These are phyloP conservation scores for Neoseiulus cucumeris DNA, from an alignment of 1,140 invertebrate genomes.

Conservation along the genomic window DNA sequence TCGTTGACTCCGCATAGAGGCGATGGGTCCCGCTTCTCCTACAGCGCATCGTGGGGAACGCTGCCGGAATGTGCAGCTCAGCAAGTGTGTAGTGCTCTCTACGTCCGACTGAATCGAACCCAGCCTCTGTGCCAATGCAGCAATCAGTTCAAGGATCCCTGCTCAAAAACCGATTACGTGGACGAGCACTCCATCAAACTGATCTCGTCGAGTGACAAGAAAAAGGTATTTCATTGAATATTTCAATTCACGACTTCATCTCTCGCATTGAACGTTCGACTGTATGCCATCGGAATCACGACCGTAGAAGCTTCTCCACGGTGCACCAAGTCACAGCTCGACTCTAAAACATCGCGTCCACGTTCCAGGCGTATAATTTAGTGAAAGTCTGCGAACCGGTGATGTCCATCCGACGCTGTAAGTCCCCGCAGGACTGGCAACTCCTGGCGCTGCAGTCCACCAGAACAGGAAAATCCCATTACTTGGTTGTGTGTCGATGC, in stretches of 20 bases:
- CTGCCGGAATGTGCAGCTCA: constrained; percentile 15
- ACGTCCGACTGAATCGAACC: constrained; percentile 71
- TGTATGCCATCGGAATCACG: no score
- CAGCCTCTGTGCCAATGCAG: constrained; percentile 78
- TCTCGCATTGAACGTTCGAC: no score
- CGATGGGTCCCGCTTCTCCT: neutral
- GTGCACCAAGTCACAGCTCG: no score
- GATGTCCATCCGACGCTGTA: constrained; percentile 63
- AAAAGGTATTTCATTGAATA: no score
- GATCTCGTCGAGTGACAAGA: constrained; percentile 20
- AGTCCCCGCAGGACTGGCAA: constrained; percentile 70
- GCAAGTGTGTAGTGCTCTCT: constrained; percentile 76
- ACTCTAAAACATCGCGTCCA: no score
- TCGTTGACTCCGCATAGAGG: neutral
- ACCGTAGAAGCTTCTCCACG: no score
- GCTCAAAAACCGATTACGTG: constrained; percentile 57
- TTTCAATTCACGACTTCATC: no score
- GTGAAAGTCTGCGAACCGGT: constrained; percentile 82
- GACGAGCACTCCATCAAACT: constrained; percentile 75
- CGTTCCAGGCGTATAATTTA: constrained; percentile 48
- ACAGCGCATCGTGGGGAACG: neutral
- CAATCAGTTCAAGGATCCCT: constrained; percentile 59
- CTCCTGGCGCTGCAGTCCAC: constrained; percentile 72
- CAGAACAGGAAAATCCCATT: constrained; percentile 76
- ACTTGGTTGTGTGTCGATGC: constrained; percentile 75